Conservation (phyloP, 2,888 invertebrate genomes). For the Sthenelais limicola region DNA sequence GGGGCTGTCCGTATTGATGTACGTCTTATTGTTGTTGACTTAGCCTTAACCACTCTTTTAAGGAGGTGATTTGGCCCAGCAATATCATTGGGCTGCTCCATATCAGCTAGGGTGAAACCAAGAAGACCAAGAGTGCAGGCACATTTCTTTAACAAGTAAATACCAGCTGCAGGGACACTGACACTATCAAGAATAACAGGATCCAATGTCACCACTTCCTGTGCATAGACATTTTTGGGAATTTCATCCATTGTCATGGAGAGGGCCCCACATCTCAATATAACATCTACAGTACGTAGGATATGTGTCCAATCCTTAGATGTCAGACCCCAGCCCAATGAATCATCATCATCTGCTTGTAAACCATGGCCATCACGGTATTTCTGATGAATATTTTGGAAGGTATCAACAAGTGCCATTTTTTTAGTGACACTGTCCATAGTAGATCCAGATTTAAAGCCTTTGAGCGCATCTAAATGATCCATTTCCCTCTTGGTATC, state of each 20-base stretch:
- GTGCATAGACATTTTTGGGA: not conserved
- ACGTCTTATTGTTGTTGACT: not conserved
- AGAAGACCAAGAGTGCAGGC: not conserved
- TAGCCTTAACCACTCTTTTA: not conserved
- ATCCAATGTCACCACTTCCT: not conserved
- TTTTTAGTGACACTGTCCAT: constrained; percentile 41
- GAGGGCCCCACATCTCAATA: constrained; percentile 42
- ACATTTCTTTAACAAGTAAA: not conserved
- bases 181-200: not conserved
- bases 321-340: constrained; percentile 17
- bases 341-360: not conserved
- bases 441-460: constrained; percentile 47
- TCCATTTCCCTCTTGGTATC: constrained; percentile 50
- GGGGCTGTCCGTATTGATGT: not conserved
- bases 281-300: constrained; percentile 25
- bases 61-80: not conserved
- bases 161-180: not conserved
- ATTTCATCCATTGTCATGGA: not conserved
- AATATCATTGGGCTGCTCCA: no score
- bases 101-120: not conserved
- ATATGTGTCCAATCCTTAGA: constrained; percentile 44
- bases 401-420: constrained; percentile 46
- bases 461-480: constrained; percentile 48
- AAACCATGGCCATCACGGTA: not conserved
- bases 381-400: not conserved